Evolutionary conservation across 2,113 vertebrate species (phyloP).

Genomic region (Cercopithecus mona): DNA sequence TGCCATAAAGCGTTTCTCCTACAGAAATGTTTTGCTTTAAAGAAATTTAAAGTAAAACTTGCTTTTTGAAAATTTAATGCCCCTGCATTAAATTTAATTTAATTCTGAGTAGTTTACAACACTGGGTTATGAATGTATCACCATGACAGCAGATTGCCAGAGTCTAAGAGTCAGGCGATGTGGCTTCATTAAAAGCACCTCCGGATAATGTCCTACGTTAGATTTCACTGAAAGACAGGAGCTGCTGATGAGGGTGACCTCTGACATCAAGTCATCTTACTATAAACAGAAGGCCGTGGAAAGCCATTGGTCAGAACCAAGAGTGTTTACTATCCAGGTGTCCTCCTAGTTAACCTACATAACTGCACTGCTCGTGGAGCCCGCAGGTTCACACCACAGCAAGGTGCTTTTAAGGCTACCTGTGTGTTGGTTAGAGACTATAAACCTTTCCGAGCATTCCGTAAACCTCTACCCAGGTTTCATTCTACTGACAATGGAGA

Average conservation of each 20-base stretch:
- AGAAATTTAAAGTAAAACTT: not conserved
- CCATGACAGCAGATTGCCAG: conserved; percentile 82
- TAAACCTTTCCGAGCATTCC: conserved; percentile 59
- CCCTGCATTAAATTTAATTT: not conserved
- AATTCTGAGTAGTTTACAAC: conserved; percentile 52
- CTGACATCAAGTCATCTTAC: conserved; percentile 86
- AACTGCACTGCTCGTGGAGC: conserved; percentile 58
- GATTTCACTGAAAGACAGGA: conserved; percentile 84
- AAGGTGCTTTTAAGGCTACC: conserved; percentile 80
- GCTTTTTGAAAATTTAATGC: not conserved
- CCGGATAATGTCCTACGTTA: conserved; percentile 81
- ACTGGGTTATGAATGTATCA: conserved; percentile 81
- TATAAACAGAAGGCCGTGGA: conserved; percentile 88
- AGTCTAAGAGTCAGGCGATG: conserved; percentile 75
- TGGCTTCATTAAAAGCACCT: conserved; percentile 82
- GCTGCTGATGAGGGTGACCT: conserved; percentile 86
- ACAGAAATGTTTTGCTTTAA: not conserved
- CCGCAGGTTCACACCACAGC: conserved; percentile 70
- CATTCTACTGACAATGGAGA: conserved; percentile 49
- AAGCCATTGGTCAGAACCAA: conserved; percentile 85
- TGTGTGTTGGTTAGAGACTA: conserved; percentile 63
- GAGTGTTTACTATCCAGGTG: conserved; percentile 84
- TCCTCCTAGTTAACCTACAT: conserved; percentile 84
- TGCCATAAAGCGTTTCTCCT: not conserved
- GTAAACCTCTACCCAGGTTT: conserved; percentile 51